Evolutionary conservation across 2,113 vertebrate species (phyloP).

Genomic region (Marmota monax): DNA sequence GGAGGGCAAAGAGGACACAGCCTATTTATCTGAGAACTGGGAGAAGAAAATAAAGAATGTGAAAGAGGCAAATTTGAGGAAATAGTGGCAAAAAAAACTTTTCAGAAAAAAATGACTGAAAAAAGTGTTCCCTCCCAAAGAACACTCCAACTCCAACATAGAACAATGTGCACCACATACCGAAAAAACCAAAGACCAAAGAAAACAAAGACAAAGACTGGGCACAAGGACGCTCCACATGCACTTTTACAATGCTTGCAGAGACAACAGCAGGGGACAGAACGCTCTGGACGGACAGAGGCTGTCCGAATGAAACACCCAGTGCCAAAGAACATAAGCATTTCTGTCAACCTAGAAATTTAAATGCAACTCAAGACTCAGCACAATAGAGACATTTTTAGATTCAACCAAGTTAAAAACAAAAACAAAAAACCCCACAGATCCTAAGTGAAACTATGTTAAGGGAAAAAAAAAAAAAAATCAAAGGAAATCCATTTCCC

Average conservation of each 20-base stretch:
- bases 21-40: background rate
- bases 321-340: background rate
- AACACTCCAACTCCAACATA: background rate
- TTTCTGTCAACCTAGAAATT: background rate
- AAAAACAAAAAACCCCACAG: background rate
- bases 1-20: background rate
- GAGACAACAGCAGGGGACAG: rapidly evolving
- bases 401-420: background rate
- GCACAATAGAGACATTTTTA: background rate
- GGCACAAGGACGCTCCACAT: rapidly evolving
- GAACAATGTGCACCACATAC: background rate
- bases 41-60: background rate
- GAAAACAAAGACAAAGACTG: background rate
- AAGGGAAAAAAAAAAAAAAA: background rate
- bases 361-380: background rate
- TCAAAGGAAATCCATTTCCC: background rate
- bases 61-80: background rate
- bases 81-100: background rate
- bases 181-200: background rate
- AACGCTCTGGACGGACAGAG: background rate
- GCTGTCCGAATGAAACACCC: background rate
- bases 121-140: background rate
- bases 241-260: background rate
- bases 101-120: background rate
- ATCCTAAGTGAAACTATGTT: background rate